Base-by-base conservation (phyloP, 2,797 vertebrate species). In the Harpagifer antarcticus region DNA sequence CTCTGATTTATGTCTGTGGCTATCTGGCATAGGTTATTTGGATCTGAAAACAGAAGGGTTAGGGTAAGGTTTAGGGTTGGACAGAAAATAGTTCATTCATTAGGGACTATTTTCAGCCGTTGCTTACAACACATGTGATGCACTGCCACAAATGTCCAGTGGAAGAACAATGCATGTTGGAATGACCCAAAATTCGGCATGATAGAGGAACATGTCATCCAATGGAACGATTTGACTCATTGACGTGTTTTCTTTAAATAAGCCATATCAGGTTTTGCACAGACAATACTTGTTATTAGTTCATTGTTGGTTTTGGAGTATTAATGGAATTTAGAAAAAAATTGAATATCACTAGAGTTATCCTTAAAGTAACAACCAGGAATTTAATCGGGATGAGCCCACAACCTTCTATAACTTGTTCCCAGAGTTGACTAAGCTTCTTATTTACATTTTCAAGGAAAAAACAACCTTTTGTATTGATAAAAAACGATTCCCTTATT, bases 371-470 rank as follows among this genome's bases (percentile, higher is more conserved):
- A 31, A 76, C 53, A 78, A 74, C 50, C 33, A 44, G 62, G 53
- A 54, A 64, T 71, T 68, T 31, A 1, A 69, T 23, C 42, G 52
- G 78, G 62, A 58, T 53, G 6, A 60, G 54, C 61, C 55, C 45
- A 47, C 43, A 74, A 54, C 31, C 47, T 44, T 44, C 44, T 37
- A 14, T 31, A 37, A 12, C 19, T 66, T 5, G 17, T 20, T 64
- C 12, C 33, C 48, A 33, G 17, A 49, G 19, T 14, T 27, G 27
- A 31, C 3, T 27, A 17, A 11, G 37, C 3, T 11, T 44, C n/a
- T 20, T 12, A 47, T 27, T 40, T 20, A 37, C n/a, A 59, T 17
- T 31, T 56, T 57, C 27, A 19, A 33, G 52, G 23, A 20, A n/a
- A 61, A 47, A 0, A 3, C 3, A 3, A 9, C 4, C n/a, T 45